phyloP scores from a whole-genome alignment of 2,113 vertebrate genomes.

The Corythornis vintsioides region DNA sequence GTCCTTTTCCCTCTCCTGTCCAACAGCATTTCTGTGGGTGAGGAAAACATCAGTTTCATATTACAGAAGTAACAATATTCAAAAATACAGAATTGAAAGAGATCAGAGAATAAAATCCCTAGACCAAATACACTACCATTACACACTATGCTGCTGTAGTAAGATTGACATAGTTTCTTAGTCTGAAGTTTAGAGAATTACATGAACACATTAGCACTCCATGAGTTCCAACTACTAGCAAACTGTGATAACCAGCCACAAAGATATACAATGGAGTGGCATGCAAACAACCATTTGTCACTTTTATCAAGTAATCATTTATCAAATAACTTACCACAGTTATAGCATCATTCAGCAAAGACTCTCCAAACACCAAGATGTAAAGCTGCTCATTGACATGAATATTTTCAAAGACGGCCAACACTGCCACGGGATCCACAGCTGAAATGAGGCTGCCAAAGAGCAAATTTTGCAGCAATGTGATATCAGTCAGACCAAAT shows the following conservation, averaged over 20 bases:
- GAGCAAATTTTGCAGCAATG: conserved; percentile 91
- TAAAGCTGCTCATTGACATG: conserved; percentile 96
- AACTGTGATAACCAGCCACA: not conserved
- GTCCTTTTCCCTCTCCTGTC: not conserved
- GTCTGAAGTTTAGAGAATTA: not conserved
- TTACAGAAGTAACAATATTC: not conserved
- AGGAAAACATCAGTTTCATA: not conserved
- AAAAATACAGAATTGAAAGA: not conserved
- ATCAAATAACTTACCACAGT: conserved; percentile 89
- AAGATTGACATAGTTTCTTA: not conserved
- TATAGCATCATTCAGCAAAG: conserved; percentile 94
- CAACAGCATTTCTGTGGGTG: not conserved
- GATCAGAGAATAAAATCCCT: not conserved
- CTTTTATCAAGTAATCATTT: not conserved
- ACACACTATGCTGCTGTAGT: not conserved
- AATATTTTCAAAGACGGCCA: conserved; percentile 95
- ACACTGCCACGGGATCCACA: conserved; percentile 94
- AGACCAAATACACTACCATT: not conserved
- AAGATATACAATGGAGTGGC: not conserved
- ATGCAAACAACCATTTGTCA: not conserved
- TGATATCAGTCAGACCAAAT: conserved; percentile 91
- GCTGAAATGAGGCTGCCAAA: conserved; percentile 95
- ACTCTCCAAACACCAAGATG: conserved; percentile 95
- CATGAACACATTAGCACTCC: not conserved
- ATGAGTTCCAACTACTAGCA: not conserved